phyloP scores from a whole-genome alignment of 2,888 invertebrate species.

The Leptinotarsa peninsularis region DNA sequence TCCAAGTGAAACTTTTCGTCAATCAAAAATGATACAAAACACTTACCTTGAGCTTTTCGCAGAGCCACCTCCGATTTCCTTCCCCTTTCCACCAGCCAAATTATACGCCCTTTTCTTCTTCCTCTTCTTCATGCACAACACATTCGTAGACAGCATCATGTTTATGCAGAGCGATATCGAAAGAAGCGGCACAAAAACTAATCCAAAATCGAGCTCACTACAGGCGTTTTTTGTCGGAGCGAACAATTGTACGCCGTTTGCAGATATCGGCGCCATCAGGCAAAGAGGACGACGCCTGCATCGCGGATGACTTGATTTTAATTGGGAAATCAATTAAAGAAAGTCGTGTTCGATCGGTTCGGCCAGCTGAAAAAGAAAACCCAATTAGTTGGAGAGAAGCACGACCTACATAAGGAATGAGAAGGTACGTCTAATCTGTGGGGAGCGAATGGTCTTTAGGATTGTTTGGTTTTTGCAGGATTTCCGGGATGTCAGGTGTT shows the following conservation, averaged over 20 bases:
- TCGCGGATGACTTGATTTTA: constrained; percentile 38
- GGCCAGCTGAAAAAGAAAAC: constrained; percentile 34
- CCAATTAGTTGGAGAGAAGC: constrained; percentile 27
- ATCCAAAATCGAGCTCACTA: not conserved
- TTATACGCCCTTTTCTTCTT: constrained; percentile 62
- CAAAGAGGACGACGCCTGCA: constrained; percentile 31
- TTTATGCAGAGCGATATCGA: not conserved
- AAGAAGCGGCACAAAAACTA: not conserved
- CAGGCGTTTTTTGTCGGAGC: not conserved
- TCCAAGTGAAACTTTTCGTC: too few relatives aligned
- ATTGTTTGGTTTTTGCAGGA: not conserved
- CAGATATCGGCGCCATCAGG: constrained; percentile 27
- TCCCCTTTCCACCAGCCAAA: constrained; percentile 50
- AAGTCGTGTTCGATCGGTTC: constrained; percentile 26
- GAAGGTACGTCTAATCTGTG: not conserved
- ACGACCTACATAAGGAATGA: not conserved
- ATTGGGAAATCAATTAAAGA: constrained; percentile 40
- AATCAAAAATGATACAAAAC: not conserved
- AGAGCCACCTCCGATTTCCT: constrained; percentile 12
- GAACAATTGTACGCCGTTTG: constrained; percentile 23
- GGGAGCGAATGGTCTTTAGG: not conserved
- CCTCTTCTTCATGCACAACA: constrained; percentile 63
- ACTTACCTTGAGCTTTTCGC: constrained; percentile 37
- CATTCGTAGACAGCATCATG: constrained; percentile 62
- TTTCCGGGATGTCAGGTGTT: not conserved